Evolutionary conservation across 2,888 invertebrate genomes (phyloP).

Genomic region (Tinea pellionella): DNA sequence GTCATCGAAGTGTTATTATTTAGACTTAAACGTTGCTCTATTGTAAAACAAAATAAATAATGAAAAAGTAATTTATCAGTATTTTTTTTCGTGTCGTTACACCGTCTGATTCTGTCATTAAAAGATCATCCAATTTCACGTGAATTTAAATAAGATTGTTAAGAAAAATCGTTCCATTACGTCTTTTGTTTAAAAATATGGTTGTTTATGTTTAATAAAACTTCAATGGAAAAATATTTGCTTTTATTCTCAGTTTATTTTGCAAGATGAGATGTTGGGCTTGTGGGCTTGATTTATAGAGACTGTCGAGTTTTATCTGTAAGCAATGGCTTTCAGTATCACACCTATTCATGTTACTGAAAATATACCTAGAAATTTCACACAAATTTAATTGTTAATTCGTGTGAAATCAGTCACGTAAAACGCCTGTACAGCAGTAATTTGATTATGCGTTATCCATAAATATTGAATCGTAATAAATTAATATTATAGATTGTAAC

Average conservation of each 20-base stretch:
- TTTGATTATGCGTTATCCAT: too few relatives aligned
- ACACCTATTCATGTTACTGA: background rate
- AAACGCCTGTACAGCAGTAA: too few relatives aligned
- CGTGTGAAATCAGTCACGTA: too few relatives aligned
- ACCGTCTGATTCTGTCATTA: background rate
- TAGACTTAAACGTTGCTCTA: too few relatives aligned
- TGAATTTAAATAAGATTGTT: background rate
- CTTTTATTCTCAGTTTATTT: background rate
- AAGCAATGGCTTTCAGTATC: background rate
- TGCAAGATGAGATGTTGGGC: background rate
- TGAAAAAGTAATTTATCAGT: too few relatives aligned
- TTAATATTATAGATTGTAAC: too few relatives aligned
- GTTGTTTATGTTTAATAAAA: background rate
- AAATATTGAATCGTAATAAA: too few relatives aligned
- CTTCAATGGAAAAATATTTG: background rate
- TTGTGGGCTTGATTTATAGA: background rate
- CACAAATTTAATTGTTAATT: background rate
- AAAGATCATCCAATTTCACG: background rate
- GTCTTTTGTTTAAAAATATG: background rate
- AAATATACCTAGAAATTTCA: background rate
- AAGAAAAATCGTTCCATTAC: background rate
- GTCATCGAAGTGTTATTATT: too few relatives aligned
- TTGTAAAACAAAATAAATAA: too few relatives aligned
- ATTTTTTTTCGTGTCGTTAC: background rate
- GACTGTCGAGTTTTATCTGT: background rate